Evolutionary conservation across 2,888 invertebrate species (phyloP).

Genomic region (Leucophenga maculata): DNA sequence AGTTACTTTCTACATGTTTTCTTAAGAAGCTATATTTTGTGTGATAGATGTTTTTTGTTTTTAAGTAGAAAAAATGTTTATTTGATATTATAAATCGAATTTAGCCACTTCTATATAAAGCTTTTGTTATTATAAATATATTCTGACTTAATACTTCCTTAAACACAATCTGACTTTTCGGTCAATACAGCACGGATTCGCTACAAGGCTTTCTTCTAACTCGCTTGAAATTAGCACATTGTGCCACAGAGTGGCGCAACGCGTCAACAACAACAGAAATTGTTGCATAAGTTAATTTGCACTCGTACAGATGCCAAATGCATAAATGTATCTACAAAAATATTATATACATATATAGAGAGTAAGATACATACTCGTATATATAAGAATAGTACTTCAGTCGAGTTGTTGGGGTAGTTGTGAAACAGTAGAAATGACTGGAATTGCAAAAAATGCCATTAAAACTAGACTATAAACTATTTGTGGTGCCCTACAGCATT

Average conservation of each 20-base stretch:
- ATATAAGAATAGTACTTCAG: too few species aligned
- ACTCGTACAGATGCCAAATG: slow-evolving; percentile 44
- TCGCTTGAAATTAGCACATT: slow-evolving; percentile 9
- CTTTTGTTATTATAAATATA: too few species aligned
- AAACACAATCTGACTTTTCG: too few species aligned
- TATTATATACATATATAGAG: background rate
- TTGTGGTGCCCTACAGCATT: background rate
- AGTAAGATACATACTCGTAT: background rate
- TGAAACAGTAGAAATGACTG: background rate
- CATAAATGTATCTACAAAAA: slow-evolving; percentile 28
- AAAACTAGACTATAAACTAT: slow-evolving; percentile 15
- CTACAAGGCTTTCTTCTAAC: background rate
- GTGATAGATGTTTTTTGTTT: too few species aligned
- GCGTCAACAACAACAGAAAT: slow-evolving; percentile 37
- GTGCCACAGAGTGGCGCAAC: background rate
- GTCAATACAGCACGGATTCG: too few species aligned
- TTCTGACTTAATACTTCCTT: too few species aligned
- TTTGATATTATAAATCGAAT: too few species aligned
- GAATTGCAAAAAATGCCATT: slow-evolving; percentile 10
- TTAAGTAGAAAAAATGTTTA: too few species aligned
- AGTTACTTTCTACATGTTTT: too few species aligned
- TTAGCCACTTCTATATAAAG: too few species aligned
- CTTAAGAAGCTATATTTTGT: too few species aligned
- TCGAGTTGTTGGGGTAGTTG: too few species aligned
- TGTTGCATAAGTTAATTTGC: slow-evolving; percentile 63